Conservation (phyloP, 2,888 invertebrate species). For the Bimastos eiseni region DNA sequence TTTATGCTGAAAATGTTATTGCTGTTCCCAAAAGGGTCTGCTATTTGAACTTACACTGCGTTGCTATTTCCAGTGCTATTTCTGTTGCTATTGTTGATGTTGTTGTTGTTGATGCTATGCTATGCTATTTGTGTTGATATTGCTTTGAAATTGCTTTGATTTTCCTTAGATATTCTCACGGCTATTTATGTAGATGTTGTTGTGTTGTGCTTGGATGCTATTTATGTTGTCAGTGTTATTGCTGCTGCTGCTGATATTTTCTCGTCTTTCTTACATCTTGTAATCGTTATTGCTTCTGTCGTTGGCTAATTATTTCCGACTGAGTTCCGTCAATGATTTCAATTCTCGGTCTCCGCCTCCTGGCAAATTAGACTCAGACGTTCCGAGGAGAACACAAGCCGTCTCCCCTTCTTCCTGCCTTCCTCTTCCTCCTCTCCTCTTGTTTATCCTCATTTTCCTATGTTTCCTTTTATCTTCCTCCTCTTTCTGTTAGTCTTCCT, state of each 20-base stretch:
- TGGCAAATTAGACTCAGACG: neutral
- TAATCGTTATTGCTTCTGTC: neutral
- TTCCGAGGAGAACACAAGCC: neutral
- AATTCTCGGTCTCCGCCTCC: slow-evolving; percentile 21
- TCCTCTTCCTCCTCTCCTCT: neutral
- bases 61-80: neutral
- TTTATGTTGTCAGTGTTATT: neutral
- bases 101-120: neutral
- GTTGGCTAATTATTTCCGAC: slow-evolving; percentile 8
- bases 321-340: neutral
- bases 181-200: neutral
- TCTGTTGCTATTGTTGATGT: neutral
- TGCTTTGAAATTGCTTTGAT: neutral
- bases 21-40: neutral
- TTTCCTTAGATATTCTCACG: neutral
- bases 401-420: neutral
- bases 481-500: neutral
- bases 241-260: neutral
- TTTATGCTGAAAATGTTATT: neutral
- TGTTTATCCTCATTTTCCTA: neutral
- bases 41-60: neutral
- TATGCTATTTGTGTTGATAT: no score
- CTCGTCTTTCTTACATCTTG: neutral
- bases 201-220: neutral
- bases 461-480: neutral